These are phyloP conservation scores for Pammene fasciana DNA, from an alignment of 2,888 invertebrate genomes.

Conservation along the genomic window DNA sequence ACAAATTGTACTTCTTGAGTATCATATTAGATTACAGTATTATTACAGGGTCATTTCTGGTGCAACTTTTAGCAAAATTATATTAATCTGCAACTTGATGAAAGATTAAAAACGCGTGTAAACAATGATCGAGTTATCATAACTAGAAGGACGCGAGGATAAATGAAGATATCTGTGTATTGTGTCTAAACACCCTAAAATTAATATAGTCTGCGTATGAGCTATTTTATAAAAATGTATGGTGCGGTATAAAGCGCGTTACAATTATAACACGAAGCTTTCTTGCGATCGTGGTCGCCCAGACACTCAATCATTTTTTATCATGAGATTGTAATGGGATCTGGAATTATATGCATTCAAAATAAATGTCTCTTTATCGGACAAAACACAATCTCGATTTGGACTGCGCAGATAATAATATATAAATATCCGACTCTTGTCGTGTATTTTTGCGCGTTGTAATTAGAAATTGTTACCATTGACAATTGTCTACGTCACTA, in stretches of 20 bases:
- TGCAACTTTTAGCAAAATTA: background rate
- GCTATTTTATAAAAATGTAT: slow-evolving; percentile 26
- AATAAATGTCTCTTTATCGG: background rate
- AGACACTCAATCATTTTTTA: background rate
- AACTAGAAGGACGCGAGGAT: background rate
- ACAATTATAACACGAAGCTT: background rate
- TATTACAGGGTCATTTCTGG: no score
- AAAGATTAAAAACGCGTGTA: background rate
- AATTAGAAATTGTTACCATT: background rate
- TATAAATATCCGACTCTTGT: no score
- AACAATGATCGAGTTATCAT: background rate
- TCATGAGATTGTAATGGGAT: background rate
- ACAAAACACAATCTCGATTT: no score
- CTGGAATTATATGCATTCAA: background rate
- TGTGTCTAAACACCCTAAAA: slow-evolving; percentile 28
- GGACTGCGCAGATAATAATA: no score
- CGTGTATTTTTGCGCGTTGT: no score
- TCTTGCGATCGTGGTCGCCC: background rate
- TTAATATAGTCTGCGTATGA: slow-evolving; percentile 25
- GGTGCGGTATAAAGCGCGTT: slow-evolving; percentile 21
- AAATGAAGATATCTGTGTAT: background rate
- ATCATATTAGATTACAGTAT: background rate
- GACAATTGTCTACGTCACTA: background rate
- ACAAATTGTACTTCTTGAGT: slow-evolving; percentile 11
- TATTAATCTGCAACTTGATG: background rate